Conservation (phyloP, 1,140 invertebrate species). For the Eulimnadia texana region DNA sequence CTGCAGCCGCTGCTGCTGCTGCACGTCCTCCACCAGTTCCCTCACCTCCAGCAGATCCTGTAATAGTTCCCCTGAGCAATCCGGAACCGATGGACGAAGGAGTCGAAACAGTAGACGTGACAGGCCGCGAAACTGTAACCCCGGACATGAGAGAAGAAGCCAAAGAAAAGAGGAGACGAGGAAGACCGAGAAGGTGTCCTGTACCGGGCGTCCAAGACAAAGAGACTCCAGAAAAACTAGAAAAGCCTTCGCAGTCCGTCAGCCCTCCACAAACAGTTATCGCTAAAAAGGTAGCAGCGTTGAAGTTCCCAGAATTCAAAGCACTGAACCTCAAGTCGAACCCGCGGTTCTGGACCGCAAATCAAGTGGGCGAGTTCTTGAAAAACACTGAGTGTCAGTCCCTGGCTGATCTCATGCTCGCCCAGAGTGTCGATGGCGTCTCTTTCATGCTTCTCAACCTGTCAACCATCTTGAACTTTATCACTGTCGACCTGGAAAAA, state of each 20-base stretch:
- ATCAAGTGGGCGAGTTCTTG: background rate
- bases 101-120: background rate
- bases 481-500: constrained; percentile 8
- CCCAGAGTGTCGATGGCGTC: constrained; percentile 4
- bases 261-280: background rate
- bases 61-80: background rate
- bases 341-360: background rate
- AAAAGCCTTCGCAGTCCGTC: too few species aligned
- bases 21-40: too few species aligned
- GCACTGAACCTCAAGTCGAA: background rate
- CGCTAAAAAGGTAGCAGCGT: background rate
- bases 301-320: background rate
- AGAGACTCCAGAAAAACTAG: background rate
- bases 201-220: background rate
- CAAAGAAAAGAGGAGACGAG: background rate
- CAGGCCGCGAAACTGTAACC: too few species aligned
- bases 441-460: constrained; percentile 6
- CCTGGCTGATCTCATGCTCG: background rate
- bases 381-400: background rate
- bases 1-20: too few species aligned
- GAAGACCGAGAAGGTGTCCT: background rate
- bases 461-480: constrained; percentile 7
- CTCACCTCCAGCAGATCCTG: too few species aligned
- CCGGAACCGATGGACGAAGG: background rate
- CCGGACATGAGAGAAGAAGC: background rate